A percentile compares a stretch with the other conserved stretches of the same genome.
phyloP scores from a whole-genome alignment of 2,113 vertebrate species.

The Poecile atricapillus region DNA sequence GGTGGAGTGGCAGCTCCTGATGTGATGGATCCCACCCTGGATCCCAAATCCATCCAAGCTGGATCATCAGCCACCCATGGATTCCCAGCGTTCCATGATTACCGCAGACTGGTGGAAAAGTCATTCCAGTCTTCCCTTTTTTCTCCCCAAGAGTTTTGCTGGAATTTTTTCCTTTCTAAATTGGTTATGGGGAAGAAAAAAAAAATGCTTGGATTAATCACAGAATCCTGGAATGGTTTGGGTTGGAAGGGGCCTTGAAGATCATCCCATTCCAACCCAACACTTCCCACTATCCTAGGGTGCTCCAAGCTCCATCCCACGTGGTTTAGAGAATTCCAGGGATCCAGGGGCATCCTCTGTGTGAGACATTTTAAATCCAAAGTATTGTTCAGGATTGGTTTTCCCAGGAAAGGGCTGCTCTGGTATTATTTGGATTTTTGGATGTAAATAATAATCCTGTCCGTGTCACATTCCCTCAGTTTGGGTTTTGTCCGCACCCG shows the following conservation, averaged over 20 bases:
- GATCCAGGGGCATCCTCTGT: neutral
- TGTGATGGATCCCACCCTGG: neutral
- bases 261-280: neutral
- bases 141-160: neutral
- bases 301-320: neutral
- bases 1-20: neutral
- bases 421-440: neutral
- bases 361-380: neutral
- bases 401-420: neutral
- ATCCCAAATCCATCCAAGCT: neutral
- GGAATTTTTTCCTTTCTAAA: neutral
- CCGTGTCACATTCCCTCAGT: rapidly evolving
- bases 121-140: neutral
- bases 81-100: rapidly evolving
- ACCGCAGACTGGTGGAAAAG: neutral
- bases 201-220: neutral
- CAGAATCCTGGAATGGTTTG: neutral
- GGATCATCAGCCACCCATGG: rapidly evolving
- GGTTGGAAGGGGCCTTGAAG: neutral
- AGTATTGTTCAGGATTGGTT: neutral
- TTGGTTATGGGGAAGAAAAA: too few species aligned
- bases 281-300: rapidly evolving
- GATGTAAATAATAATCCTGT: neutral
- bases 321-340: neutral
- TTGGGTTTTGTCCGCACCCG: neutral